Evolutionary conservation across 2,113 vertebrate species (phyloP).

Genomic region (Archilochus colubris): DNA sequence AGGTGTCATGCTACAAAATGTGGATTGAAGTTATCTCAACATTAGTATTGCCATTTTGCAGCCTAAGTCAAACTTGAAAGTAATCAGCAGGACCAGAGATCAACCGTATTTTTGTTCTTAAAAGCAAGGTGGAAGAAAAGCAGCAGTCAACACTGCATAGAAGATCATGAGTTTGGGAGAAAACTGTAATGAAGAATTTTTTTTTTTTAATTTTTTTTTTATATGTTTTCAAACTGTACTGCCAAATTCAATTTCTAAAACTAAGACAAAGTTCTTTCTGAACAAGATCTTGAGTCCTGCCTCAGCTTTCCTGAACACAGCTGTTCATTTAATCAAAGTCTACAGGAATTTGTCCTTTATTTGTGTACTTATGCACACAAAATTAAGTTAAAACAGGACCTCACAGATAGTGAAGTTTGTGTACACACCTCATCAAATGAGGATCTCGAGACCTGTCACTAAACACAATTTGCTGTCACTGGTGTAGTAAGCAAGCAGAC

Average conservation of each 20-base stretch:
- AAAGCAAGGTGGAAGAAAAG: background rate
- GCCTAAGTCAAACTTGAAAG: background rate
- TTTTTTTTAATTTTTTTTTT: background rate
- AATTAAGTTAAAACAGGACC: background rate
- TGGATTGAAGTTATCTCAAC: background rate
- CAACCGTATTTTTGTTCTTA: conserved; percentile 26
- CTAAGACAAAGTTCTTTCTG: background rate
- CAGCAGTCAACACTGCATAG: background rate
- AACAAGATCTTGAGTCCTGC: background rate
- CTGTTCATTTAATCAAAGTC: background rate
- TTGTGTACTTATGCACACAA: background rate
- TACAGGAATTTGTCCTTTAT: background rate
- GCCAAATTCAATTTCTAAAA: background rate
- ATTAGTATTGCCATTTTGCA: background rate
- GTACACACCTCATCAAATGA: background rate
- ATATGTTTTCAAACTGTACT: background rate
- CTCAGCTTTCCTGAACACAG: background rate
- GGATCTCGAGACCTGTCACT: background rate
- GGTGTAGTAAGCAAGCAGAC: background rate
- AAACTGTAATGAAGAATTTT: background rate
- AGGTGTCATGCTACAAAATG: background rate
- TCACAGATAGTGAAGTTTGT: background rate
- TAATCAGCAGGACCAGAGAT: conserved; percentile 46
- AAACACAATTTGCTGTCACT: background rate
- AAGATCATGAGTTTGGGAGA: background rate